phyloP scores from a whole-genome alignment of 1,140 invertebrate genomes.

The Caerostris extrusa region DNA sequence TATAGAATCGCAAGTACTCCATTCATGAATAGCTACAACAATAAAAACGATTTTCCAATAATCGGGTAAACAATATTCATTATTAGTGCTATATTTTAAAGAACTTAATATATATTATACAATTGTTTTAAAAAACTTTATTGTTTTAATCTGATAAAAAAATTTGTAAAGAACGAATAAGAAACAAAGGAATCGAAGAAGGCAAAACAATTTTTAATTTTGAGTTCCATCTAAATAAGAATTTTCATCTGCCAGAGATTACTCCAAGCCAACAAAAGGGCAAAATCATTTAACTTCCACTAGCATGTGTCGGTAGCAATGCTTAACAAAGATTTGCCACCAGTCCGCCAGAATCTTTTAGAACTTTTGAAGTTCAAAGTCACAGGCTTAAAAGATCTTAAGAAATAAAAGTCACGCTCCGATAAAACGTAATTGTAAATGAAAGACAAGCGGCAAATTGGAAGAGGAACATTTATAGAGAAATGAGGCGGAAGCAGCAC shows the following conservation, averaged over 20 bases:
- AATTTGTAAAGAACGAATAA: too few relatives aligned
- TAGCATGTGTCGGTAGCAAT: slow-evolving; percentile 58
- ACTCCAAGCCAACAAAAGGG: neutral
- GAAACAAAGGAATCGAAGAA: too few relatives aligned
- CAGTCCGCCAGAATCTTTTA: slow-evolving; percentile 8
- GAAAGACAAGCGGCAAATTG: slow-evolving; percentile 77
- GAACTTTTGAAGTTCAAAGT: slow-evolving; percentile 75
- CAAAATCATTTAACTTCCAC: slow-evolving; percentile 58
- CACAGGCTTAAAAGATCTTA: slow-evolving; percentile 67
- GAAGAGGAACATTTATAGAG: slow-evolving; percentile 74
- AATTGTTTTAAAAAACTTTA: too few relatives aligned
- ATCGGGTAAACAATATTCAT: too few relatives aligned
- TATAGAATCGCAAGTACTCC: too few relatives aligned
- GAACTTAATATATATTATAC: too few relatives aligned
- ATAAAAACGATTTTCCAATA: too few relatives aligned
- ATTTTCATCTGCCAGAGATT: neutral
- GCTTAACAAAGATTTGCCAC: slow-evolving; percentile 71
- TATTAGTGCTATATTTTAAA: too few relatives aligned
- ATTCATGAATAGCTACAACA: too few relatives aligned
- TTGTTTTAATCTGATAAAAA: too few relatives aligned
- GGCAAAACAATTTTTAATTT: neutral
- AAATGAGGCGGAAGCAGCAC: slow-evolving; percentile 74
- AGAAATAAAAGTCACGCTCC: slow-evolving; percentile 77
- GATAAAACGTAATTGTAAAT: slow-evolving; percentile 77
- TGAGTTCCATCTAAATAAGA: neutral